Conservation (phyloP, 1,140 invertebrate genomes). For the Pachyrhynchus sulphureomaculatus region DNA sequence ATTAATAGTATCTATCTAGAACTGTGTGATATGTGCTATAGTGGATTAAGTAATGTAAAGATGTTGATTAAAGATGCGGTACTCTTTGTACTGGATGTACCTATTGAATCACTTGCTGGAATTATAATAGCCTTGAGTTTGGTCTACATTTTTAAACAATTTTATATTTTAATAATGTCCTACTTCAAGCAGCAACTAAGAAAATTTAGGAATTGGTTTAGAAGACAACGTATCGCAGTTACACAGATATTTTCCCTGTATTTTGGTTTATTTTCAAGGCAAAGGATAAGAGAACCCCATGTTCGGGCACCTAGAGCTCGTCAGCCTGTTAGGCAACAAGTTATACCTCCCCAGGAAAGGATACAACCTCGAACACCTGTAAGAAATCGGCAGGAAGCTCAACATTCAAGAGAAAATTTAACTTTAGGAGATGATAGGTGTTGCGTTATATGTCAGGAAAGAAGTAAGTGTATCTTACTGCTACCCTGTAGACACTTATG, state of each 20-base stretch:
- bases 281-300: neutral
- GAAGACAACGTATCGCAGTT: slow-evolving; percentile 1
- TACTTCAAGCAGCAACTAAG: slow-evolving; percentile 15
- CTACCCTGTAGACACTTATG: slow-evolving; percentile 39
- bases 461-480: slow-evolving; percentile 35
- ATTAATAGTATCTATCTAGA: slow-evolving; percentile 8
- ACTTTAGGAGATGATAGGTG: slow-evolving; percentile 11
- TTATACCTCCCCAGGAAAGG: neutral
- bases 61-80: neutral
- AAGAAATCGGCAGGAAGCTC: neutral
- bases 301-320: neutral
- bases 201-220: slow-evolving; percentile 4
- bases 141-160: slow-evolving; percentile 32
- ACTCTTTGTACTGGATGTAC: slow-evolving; percentile 35
- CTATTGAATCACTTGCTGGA: slow-evolving; percentile 34
- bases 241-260: neutral
- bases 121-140: slow-evolving; percentile 26
- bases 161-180: slow-evolving; percentile 22
- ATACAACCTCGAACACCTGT: neutral
- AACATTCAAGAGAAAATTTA: neutral
- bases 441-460: slow-evolving; percentile 39
- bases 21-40: slow-evolving; percentile 7
- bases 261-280: neutral
- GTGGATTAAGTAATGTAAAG: neutral
- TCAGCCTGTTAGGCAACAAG: neutral